phyloP scores from a whole-genome alignment of 1,140 invertebrate species.

The Drosophila obscura region DNA sequence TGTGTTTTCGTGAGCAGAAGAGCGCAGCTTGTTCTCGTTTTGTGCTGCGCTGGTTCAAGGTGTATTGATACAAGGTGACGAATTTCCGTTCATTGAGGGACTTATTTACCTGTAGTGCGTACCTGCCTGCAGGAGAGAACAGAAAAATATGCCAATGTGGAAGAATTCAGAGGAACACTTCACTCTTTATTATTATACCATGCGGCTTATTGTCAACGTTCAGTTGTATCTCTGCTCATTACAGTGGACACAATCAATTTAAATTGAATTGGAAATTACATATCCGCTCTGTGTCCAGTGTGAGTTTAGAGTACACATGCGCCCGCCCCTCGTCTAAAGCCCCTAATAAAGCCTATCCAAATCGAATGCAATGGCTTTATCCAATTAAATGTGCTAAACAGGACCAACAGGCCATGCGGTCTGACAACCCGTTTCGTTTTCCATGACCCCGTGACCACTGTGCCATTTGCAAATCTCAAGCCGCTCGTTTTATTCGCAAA shows the following conservation, averaged over 20 bases:
- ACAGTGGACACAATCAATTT: conserved; percentile 26
- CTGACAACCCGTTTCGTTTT: no score
- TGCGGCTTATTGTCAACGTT: conserved; percentile 20
- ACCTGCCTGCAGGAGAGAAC: no score
- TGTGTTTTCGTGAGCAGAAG: conserved; percentile 9
- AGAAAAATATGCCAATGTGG: no score
- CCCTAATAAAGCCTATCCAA: no score
- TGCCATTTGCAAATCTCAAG: conserved; percentile 18
- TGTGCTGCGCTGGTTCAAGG: neutral
- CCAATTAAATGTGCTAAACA: no score
- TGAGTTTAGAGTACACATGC: neutral
- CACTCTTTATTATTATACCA: no score
- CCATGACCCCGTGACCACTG: conserved; percentile 12
- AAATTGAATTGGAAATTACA: conserved; percentile 49
- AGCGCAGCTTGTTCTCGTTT: conserved; percentile 21
- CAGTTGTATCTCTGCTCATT: conserved; percentile 29
- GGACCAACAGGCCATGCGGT: no score
- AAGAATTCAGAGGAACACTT: no score
- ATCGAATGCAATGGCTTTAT: no score
- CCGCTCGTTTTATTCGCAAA: neutral
- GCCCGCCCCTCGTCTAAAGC: no score
- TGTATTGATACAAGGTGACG: neutral
- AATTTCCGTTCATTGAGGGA: no score
- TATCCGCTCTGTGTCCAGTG: conserved; percentile 6
- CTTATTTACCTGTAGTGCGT: no score